Percentiles rank a stretch among this genome's conserved stretches.
Evolutionary conservation across 2,113 vertebrate species (phyloP).

Genomic region (Gambusia holbrooki): DNA sequence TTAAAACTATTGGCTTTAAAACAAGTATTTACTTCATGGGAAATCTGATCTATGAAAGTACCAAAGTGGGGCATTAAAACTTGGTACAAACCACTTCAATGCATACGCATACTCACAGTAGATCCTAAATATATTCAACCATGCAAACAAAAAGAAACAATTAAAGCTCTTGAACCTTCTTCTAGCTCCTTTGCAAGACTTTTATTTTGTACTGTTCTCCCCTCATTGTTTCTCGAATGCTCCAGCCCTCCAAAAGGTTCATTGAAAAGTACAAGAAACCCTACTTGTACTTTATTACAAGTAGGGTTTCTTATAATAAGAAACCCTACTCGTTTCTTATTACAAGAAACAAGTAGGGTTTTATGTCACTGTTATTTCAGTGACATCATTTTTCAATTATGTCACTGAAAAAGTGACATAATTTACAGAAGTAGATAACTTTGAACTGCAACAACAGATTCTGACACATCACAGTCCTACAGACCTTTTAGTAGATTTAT

Average conservation of each 20-base stretch:
- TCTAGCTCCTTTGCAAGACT: background rate
- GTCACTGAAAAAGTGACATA: background rate
- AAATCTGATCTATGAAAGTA: background rate
- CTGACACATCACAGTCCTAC: slow-evolving; percentile 27
- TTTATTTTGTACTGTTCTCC: background rate
- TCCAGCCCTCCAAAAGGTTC: background rate
- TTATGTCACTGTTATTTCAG: too few relatives aligned
- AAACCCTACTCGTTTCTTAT: too few relatives aligned
- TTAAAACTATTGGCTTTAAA: background rate
- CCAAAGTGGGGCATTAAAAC: background rate
- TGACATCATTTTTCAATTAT: too few relatives aligned
- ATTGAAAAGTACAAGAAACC: background rate
- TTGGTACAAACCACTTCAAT: background rate
- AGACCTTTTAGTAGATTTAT: slow-evolving; percentile 54
- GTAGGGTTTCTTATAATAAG: too few relatives aligned
- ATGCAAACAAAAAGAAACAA: background rate
- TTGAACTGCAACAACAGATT: background rate
- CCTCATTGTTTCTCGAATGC: too few relatives aligned
- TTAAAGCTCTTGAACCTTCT: background rate
- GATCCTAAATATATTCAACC: background rate
- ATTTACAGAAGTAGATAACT: background rate
- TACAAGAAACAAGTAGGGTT: too few relatives aligned
- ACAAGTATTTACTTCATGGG: background rate
- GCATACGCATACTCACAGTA: background rate
- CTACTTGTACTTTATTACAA: too few relatives aligned